phyloP scores from a whole-genome alignment of 2,797 vertebrate genomes.

The Buphagus erythrorhynchus region DNA sequence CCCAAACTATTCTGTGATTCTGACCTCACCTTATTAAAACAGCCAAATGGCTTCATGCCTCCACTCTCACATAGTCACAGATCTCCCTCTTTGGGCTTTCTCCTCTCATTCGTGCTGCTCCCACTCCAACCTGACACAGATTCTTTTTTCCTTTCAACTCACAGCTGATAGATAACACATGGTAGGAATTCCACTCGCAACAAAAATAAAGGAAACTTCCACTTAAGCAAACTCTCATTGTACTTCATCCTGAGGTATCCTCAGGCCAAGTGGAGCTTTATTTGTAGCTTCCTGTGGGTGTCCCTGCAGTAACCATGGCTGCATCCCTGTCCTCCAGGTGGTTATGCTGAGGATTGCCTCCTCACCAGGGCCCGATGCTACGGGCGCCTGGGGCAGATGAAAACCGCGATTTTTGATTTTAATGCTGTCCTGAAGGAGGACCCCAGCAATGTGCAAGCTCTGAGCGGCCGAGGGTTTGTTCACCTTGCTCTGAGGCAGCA shows the following conservation, averaged over 20 bases:
- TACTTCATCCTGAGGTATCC: background rate
- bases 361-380: constrained; percentile 90
- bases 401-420: constrained; percentile 94
- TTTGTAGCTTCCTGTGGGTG: background rate
- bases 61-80: background rate
- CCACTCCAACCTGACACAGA: background rate
- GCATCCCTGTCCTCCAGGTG: constrained; percentile 75
- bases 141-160: background rate
- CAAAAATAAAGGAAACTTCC: background rate
- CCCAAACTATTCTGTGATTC: background rate
- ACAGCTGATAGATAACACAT: background rate
- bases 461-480: constrained; percentile 89
- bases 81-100: background rate
- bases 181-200: background rate
- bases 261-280: background rate
- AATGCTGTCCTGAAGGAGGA: constrained; percentile 85
- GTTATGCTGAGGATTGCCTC: constrained; percentile 83
- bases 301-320: background rate
- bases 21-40: background rate
- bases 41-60: background rate
- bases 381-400: constrained; percentile 86
- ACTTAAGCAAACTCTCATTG: background rate
- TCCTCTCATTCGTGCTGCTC: background rate
- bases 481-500: constrained; percentile 87
- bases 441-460: constrained; percentile 82